Evolutionary conservation across 2,888 invertebrate genomes (phyloP).

Genomic region (Tetanocera ferruginea): DNA sequence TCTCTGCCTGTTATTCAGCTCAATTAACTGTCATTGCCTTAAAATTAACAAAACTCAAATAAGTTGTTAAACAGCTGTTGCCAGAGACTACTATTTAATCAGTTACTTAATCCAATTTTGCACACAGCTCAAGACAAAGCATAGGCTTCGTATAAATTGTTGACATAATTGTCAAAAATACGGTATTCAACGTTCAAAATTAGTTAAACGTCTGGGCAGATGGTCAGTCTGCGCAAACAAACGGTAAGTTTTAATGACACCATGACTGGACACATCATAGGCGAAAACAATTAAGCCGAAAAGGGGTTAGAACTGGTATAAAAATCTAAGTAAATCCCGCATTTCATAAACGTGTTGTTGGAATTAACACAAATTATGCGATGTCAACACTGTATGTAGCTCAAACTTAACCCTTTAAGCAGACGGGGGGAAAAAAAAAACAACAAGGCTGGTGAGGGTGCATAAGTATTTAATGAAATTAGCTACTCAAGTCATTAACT

Average conservation of each 20-base stretch:
- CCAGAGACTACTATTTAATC: constrained; percentile 41
- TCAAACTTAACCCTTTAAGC: constrained; percentile 45
- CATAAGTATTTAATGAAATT: constrained; percentile 41
- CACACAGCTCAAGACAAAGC: neutral
- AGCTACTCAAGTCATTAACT: constrained; percentile 53
- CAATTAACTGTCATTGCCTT: neutral
- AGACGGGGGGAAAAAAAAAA: neutral
- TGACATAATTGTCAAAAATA: neutral
- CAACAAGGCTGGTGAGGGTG: constrained; percentile 33
- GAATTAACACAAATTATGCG: constrained; percentile 43
- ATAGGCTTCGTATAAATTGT: neutral
- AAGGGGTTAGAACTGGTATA: neutral
- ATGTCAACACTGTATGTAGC: constrained; percentile 49
- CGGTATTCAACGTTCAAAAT: neutral
- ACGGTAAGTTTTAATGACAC: neutral
- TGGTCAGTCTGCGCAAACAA: constrained; percentile 11
- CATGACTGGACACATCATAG: neutral
- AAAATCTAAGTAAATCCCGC: constrained; percentile 41
- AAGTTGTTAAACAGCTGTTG: neutral
- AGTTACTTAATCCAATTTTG: constrained; percentile 53
- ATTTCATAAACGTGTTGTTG: constrained; percentile 35
- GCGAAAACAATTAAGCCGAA: neutral
- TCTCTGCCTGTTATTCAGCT: too few relatives aligned
- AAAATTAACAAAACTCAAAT: too few relatives aligned
- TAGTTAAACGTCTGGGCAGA: constrained; percentile 12